Evolutionary conservation across 1,140 invertebrate genomes (phyloP).

Genomic region (Elysia chlorotica): DNA sequence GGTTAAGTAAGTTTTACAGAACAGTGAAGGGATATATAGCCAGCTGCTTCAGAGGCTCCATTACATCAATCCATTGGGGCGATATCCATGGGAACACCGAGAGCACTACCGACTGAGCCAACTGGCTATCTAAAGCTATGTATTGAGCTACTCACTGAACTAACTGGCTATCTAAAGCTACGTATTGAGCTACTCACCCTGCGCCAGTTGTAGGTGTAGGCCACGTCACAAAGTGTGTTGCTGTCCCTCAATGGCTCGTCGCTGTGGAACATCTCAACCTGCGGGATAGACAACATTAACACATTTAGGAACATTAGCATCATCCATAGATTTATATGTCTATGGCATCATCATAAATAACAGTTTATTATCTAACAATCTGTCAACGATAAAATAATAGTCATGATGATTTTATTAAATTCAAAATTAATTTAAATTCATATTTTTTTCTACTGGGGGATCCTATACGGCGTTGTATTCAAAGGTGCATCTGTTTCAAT

Average conservation of each 20-base stretch:
- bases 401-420: no score
- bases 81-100: background rate
- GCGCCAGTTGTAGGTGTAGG: slow-evolving; percentile 95
- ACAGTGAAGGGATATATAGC: background rate
- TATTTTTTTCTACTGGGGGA: no score
- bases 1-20: background rate
- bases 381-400: no score
- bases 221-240: slow-evolving; percentile 92
- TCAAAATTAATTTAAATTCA: no score
- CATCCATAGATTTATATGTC: no score
- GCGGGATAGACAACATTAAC: slow-evolving; percentile 14
- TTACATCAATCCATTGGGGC: background rate
- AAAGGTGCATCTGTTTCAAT: no score
- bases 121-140: background rate
- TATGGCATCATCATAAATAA: no score
- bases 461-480: no score
- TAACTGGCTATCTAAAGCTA: background rate
- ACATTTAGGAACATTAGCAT: no score
- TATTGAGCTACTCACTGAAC: background rate
- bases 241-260: slow-evolving; percentile 83
- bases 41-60: background rate
- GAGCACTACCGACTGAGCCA: background rate
- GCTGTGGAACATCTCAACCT: slow-evolving; percentile 62
- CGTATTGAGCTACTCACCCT: slow-evolving; percentile 63
- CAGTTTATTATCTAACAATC: no score